Percentiles rank a stretch among this genome's conserved stretches.
Evolutionary conservation across 2,113 vertebrate species (phyloP).

Genomic region (Eonycteris spelaea): DNA sequence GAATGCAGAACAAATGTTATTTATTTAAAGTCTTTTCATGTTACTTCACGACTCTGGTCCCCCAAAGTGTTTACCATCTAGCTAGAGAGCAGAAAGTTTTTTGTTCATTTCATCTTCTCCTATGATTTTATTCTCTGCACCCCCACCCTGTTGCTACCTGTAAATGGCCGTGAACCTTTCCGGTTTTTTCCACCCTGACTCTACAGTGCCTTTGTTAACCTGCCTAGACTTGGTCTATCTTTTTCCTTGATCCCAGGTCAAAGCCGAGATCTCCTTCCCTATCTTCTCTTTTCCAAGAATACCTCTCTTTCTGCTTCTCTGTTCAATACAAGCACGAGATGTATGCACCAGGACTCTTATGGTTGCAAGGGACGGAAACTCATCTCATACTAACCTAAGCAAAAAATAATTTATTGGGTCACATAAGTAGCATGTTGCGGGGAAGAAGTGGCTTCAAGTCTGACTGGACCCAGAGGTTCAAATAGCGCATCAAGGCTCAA

Average conservation of each 20-base stretch:
- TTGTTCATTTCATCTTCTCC: rapidly evolving
- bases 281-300: background rate
- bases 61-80: too few species aligned
- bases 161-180: background rate
- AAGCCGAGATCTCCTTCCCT: background rate
- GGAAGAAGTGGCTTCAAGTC: background rate
- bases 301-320: background rate
- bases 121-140: too few species aligned
- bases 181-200: background rate
- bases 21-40: background rate
- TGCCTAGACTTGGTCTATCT: background rate
- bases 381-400: background rate
- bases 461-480: background rate
- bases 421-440: background rate
- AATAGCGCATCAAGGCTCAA: rapidly evolving
- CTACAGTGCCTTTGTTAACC: background rate
- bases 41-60: background rate
- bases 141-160: background rate
- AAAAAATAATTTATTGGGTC: background rate
- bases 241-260: background rate
- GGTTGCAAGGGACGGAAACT: background rate
- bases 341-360: background rate
- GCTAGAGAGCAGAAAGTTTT: background rate
- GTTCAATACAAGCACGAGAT: background rate
- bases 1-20: background rate